phyloP scores from a whole-genome alignment of 1,140 invertebrate species.

The Nilaparvata lugens region DNA sequence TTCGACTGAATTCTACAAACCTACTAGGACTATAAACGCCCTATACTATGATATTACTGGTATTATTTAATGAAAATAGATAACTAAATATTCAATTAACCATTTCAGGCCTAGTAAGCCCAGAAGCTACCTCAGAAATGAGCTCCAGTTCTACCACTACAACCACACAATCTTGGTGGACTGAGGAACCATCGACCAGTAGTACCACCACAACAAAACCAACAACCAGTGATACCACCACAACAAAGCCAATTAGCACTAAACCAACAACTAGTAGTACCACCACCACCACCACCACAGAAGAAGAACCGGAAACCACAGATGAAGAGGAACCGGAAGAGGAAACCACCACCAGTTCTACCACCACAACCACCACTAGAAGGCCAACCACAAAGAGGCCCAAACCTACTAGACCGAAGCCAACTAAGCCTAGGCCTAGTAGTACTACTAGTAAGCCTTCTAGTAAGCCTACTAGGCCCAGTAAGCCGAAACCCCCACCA shows the following conservation, averaged over 20 bases:
- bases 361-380: conserved; percentile 7
- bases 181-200: conserved; percentile 29
- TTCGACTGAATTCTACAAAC: too few species aligned
- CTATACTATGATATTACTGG: too few species aligned
- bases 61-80: too few species aligned
- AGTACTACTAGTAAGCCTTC: conserved; percentile 22
- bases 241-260: conserved; percentile 23
- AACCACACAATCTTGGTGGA: conserved; percentile 15
- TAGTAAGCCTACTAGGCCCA: conserved; percentile 24
- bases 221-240: conserved; percentile 31
- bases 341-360: conserved; percentile 8
- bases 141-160: background rate
- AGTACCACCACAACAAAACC: conserved; percentile 33
- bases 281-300: conserved; percentile 26
- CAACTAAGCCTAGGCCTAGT: conserved; percentile 19
- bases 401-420: conserved; percentile 22
- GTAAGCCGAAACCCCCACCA: conserved; percentile 22
- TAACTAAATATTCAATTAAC: too few species aligned
- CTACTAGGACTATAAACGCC: too few species aligned
- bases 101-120: background rate
- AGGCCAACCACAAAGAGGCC: conserved; percentile 29
- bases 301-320: background rate
- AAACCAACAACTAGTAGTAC: too few species aligned
- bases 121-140: background rate
- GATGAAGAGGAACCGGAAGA: background rate